Conservation (phyloP, 2,113 vertebrate genomes). For the Phyllostomus discolor region DNA sequence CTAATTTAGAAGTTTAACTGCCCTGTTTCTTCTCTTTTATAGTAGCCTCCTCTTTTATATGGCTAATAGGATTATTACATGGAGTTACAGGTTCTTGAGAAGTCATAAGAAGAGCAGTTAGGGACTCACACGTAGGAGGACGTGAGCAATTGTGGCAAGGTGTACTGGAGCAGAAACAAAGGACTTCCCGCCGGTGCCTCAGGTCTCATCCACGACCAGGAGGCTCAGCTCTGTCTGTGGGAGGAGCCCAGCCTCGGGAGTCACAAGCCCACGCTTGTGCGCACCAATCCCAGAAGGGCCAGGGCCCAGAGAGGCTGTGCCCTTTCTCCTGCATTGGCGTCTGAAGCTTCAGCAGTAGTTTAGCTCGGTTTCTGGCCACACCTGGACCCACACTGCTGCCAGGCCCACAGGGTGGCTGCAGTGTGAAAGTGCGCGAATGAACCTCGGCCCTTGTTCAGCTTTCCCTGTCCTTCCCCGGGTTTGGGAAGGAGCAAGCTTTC, state of each 20-base stretch:
- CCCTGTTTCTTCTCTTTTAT: background rate
- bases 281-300: background rate
- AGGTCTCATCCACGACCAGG: background rate
- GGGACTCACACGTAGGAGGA: background rate
- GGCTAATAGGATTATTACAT: background rate
- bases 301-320: background rate
- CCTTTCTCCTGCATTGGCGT: background rate
- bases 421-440: fast-evolving
- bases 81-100: background rate
- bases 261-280: background rate
- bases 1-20: background rate
- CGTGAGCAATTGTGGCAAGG: background rate
- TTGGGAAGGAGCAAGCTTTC: background rate
- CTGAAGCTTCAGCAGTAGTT: background rate
- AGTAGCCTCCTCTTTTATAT: background rate
- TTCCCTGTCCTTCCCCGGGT: background rate
- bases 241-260: background rate
- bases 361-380: background rate
- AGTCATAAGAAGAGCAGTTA: background rate
- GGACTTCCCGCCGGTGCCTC: background rate
- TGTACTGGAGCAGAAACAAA: background rate
- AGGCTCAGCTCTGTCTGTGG: background rate
- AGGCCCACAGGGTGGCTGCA: background rate
- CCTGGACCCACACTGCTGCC: background rate
- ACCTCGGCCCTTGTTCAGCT: background rate